A percentile compares a stretch with the other conserved stretches of the same genome.
phyloP scores from a whole-genome alignment of 2,888 invertebrate genomes.

The Macroteleia sp. region DNA sequence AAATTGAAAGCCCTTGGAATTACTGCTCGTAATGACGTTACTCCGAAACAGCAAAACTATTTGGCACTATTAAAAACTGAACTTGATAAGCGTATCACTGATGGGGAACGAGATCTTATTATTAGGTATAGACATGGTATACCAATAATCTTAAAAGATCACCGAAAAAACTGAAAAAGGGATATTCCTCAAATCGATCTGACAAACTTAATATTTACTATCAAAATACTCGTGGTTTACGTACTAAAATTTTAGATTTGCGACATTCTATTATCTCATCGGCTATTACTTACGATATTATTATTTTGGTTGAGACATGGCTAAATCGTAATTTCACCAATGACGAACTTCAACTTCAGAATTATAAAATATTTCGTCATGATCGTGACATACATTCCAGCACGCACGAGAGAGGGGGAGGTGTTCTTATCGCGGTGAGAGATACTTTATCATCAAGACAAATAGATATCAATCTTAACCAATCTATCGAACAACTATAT shows the following conservation, averaged over 20 bases:
- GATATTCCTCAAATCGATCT: neutral
- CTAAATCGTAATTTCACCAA: no score
- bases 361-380: neutral
- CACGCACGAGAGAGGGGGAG: neutral
- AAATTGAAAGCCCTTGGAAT: neutral
- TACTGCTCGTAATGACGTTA: neutral
- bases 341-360: no score
- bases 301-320: no score
- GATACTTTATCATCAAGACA: neutral
- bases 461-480: neutral
- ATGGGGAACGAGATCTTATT: neutral
- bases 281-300: neutral
- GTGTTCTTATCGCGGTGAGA: neutral
- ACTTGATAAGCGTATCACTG: neutral
- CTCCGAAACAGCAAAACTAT: neutral
- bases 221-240: neutral
- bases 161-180: conserved; percentile 5
- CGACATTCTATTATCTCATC: neutral
- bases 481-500: neutral
- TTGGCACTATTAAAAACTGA: neutral
- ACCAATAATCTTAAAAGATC: neutral
- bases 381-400: neutral
- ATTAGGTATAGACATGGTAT: neutral
- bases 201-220: neutral
- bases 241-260: neutral